Evolutionary conservation across 2,113 vertebrate species (phyloP).

Genomic region (Clupea harengus): DNA sequence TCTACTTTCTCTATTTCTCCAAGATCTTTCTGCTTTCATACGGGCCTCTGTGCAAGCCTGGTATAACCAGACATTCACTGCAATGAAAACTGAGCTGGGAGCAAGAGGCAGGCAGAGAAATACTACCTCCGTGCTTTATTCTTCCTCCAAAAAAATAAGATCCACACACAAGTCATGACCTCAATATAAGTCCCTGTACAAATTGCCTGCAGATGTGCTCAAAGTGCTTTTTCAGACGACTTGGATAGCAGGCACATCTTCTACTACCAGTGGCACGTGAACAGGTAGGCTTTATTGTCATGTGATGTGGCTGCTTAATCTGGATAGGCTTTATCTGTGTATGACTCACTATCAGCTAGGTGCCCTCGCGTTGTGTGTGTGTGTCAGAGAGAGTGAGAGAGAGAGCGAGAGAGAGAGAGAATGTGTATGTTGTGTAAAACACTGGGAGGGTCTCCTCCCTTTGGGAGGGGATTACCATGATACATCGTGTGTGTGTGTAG

Average conservation of each 20-base stretch:
- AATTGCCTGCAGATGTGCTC: not conserved
- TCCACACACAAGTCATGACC: not conserved
- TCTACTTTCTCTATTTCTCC: too few species aligned
- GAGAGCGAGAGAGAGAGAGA: not conserved
- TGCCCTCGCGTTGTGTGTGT: slow-evolving; percentile 24
- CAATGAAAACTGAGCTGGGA: too few species aligned
- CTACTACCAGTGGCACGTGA: not conserved
- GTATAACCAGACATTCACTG: too few species aligned
- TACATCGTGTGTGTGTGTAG: not conserved
- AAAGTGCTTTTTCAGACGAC: not conserved
- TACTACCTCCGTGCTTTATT: too few species aligned
- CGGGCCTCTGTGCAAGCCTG: not conserved
- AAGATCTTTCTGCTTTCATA: too few species aligned
- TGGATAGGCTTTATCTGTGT: slow-evolving; percentile 37
- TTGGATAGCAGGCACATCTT: not conserved
- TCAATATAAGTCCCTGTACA: not conserved
- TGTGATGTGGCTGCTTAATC: slow-evolving; percentile 51
- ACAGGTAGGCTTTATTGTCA: slow-evolving; percentile 16
- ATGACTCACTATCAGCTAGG: slow-evolving; percentile 43
- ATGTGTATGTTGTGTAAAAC: not conserved
- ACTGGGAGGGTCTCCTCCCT: too few species aligned
- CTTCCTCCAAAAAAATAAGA: too few species aligned
- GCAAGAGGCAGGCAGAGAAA: too few species aligned
- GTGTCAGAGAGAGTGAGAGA: not conserved
- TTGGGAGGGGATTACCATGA: not conserved